phyloP scores from a whole-genome alignment of 2,113 vertebrate species.

The Athene cunicularia region DNA sequence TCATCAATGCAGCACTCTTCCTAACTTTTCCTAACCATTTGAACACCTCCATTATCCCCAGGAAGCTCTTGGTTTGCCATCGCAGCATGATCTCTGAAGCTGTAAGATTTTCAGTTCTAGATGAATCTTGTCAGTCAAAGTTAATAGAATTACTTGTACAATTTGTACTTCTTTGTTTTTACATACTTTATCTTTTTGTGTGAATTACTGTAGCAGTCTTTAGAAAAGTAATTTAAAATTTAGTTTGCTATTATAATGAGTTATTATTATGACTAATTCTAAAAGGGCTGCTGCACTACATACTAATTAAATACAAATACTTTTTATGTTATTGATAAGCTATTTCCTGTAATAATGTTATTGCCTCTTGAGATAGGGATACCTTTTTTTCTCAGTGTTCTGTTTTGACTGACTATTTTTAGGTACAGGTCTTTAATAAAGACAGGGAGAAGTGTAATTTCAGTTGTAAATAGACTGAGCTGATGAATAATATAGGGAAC shows the following conservation, averaged over 20 bases:
- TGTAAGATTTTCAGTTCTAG: background rate
- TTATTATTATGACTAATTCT: conserved; percentile 6
- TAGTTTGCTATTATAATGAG: background rate
- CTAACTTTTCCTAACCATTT: background rate
- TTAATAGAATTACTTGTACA: background rate
- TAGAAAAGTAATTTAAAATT: conserved; percentile 21
- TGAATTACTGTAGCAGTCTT: background rate
- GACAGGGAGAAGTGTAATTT: background rate
- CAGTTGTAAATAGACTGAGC: background rate
- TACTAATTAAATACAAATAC: conserved; percentile 24
- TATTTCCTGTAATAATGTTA: conserved; percentile 5
- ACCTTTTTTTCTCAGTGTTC: background rate
- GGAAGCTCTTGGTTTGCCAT: background rate
- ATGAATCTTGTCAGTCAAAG: background rate
- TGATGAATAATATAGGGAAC: background rate
- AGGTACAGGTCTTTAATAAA: background rate
- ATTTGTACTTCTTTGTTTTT: conserved; percentile 19
- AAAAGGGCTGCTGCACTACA: background rate
- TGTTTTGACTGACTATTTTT: background rate
- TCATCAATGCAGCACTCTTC: background rate
- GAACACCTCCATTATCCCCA: background rate
- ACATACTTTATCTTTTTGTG: background rate
- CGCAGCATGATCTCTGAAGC: background rate
- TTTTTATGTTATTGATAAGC: conserved; percentile 15
- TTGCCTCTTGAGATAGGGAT: background rate